These are phyloP conservation scores for Morbakka virulenta DNA, from an alignment of 30 jellyfish, hydroid and myxozoan genomes.

Conservation along the genomic window DNA sequence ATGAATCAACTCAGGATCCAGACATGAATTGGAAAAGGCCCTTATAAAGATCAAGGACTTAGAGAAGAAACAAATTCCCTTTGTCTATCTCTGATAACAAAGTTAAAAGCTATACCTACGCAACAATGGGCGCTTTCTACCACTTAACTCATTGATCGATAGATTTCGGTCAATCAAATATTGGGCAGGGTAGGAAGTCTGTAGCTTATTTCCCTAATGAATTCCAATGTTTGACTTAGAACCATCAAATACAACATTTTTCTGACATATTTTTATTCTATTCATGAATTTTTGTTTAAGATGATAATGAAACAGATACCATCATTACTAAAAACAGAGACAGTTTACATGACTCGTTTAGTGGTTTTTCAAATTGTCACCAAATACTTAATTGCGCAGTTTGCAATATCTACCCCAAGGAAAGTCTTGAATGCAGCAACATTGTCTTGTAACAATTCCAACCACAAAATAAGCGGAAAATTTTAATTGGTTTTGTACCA, in stretches of 20 bases:
- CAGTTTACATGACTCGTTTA: not conserved
- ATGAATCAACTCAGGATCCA: no score
- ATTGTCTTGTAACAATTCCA: not conserved
- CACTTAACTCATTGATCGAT: conserved; percentile 28
- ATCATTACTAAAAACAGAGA: not conserved
- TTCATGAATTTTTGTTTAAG: conserved; percentile 11
- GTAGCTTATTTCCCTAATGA: not conserved
- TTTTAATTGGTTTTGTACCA: not conserved
- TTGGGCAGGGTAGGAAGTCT: conserved; percentile 11
- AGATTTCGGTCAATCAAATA: conserved; percentile 7
- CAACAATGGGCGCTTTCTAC: no score
- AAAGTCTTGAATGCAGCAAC: not conserved
- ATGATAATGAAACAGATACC: conserved; percentile 7
- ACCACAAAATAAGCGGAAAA: not conserved
- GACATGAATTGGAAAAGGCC: no score
- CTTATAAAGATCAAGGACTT: no score
- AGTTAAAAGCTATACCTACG: no score
- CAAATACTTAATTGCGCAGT: not conserved
- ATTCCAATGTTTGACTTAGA: conserved; percentile 5
- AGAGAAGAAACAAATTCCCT: no score
- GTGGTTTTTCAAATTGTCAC: not conserved
- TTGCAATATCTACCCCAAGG: not conserved
- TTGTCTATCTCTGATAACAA: no score
- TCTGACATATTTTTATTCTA: conserved; percentile 5
- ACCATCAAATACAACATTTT: conserved; percentile 4